Evolutionary conservation across 35 echinoderm and acorn worm species (phyloP).

Genomic region (Heliocidaris erythrogramma): DNA sequence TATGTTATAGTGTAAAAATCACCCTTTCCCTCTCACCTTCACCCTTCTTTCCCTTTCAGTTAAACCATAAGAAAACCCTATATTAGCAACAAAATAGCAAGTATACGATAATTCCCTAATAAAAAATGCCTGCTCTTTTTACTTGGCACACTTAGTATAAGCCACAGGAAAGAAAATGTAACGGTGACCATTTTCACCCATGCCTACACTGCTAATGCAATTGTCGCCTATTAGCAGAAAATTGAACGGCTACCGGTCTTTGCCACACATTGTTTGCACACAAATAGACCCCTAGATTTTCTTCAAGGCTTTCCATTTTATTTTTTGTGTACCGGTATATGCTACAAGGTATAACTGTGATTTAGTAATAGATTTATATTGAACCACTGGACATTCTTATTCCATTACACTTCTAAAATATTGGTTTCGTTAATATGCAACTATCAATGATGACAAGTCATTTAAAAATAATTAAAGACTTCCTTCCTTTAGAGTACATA

Average conservation of each 20-base stretch:
- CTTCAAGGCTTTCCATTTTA: not conserved
- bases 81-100: no score
- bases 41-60: not conserved
- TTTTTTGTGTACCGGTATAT: not conserved
- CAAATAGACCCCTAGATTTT: not conserved
- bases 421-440: no score
- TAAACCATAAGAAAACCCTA: no score
- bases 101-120: no score
- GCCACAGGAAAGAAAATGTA: conserved; percentile 7
- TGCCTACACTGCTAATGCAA: conserved; percentile 6
- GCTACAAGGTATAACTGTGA: not conserved
- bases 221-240: conserved; percentile 32
- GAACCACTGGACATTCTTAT: no score
- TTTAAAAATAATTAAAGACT: no score
- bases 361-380: not conserved
- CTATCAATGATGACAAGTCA: no score
- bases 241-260: conserved; percentile 33
- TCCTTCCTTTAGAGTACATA: no score
- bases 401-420: no score
- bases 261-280: conserved; percentile 1
- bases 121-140: not conserved
- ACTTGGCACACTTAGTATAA: not conserved
- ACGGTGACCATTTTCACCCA: conserved; percentile 11
- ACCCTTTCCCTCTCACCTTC: not conserved
- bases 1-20: not conserved